A percentile compares a stretch with the other conserved stretches of the same genome.
phyloP scores from a whole-genome alignment of 2,113 vertebrate genomes.

The Rhinichthys klamathensis region DNA sequence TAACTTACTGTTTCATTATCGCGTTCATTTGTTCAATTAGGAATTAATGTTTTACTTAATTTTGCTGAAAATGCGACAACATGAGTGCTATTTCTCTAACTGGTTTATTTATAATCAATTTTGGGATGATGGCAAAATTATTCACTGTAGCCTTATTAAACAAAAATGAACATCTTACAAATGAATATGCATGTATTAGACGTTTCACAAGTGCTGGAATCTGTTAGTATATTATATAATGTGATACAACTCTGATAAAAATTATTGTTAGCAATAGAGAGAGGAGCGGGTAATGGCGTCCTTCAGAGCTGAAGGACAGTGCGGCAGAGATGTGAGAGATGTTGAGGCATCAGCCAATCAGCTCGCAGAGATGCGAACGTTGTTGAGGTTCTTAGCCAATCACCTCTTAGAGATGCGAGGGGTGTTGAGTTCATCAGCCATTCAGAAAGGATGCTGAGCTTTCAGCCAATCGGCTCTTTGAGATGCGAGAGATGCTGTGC shows the following conservation, averaged over 20 bases:
- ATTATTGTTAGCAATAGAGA: neutral
- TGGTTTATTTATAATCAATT: neutral
- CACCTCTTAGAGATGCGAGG: neutral
- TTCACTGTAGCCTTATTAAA: neutral
- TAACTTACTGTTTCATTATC: neutral
- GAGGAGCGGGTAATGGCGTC: slow-evolving; percentile 69
- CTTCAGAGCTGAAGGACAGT: slow-evolving; percentile 71
- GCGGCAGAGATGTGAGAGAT: slow-evolving; percentile 46
- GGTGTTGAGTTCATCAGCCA: neutral
- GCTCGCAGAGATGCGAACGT: neutral
- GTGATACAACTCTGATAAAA: neutral
- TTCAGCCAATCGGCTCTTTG: neutral
- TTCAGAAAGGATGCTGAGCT: slow-evolving; percentile 2
- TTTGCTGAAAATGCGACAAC: neutral
- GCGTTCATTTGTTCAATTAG: neutral
- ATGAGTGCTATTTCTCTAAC: too few species aligned
- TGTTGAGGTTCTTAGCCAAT: slow-evolving; percentile 2
- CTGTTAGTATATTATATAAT: neutral
- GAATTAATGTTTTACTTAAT: neutral
- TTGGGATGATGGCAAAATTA: neutral
- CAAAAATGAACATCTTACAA: neutral
- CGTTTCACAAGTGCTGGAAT: neutral
- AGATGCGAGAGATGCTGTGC: slow-evolving; percentile 25
- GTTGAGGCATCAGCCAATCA: slow-evolving; percentile 46
- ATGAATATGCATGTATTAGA: neutral